Percentiles rank a stretch among this genome's conserved stretches.
These are phyloP conservation scores for Lordiphosa stackelbergi DNA, from an alignment of 1,140 invertebrate species.

Conservation along the genomic window DNA sequence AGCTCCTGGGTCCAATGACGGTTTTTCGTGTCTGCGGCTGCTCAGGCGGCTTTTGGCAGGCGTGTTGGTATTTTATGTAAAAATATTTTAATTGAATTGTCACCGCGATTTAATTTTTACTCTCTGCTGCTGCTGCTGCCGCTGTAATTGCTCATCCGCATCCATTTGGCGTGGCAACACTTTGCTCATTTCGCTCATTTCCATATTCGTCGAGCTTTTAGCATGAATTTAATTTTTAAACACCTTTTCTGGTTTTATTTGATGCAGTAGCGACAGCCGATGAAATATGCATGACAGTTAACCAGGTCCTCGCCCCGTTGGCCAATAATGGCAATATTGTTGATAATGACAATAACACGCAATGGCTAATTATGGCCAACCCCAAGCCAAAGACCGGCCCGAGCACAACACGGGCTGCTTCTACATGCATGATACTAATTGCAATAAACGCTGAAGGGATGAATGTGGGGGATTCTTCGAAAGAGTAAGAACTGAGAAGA, in stretches of 20 bases:
- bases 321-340: conserved; percentile 47
- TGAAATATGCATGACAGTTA: conserved; percentile 62
- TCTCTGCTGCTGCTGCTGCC: neutral
- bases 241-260: conserved; percentile 61
- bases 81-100: conserved; percentile 75
- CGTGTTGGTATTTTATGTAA: conserved; percentile 60
- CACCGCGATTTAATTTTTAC: conserved; percentile 57
- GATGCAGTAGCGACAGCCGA: conserved; percentile 44
- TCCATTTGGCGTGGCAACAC: conserved; percentile 21
- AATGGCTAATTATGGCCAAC: conserved; percentile 62
- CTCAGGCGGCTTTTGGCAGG: conserved; percentile 58
- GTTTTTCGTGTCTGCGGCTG: conserved; percentile 54
- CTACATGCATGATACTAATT: no score
- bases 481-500: no score
- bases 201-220: conserved; percentile 69
- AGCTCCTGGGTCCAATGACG: neutral
- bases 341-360: conserved; percentile 65
- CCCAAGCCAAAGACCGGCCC: conserved; percentile 9
- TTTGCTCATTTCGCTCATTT: conserved; percentile 56
- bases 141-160: conserved; percentile 22
- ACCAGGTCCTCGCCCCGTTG: conserved; percentile 2
- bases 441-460: no score
- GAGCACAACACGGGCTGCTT: no score
- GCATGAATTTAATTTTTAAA: conserved; percentile 75
- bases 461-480: no score